Base-by-base conservation (phyloP, 2,888 invertebrate species). In the Ectropis crepuscularia region DNA sequence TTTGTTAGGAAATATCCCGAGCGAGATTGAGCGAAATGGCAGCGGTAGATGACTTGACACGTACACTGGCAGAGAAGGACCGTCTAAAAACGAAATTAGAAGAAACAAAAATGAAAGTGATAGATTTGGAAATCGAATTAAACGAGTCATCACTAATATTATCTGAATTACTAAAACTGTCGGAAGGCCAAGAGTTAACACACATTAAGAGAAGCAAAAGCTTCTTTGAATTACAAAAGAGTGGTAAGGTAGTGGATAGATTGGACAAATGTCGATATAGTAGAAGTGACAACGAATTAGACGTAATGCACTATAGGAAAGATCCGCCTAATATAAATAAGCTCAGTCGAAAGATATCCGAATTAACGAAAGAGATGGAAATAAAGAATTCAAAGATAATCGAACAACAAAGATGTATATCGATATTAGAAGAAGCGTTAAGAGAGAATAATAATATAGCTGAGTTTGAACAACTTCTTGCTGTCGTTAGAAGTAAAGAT, bases 171-270 rank as follows among this genome's bases (percentile, higher is more conserved):
- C 77, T 91, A 49, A 93, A 92, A 75, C 88, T 93, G 83, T 87
- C 92, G 28, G 87, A 90, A 69, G 83, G 88, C 63, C 82, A 83
- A 73, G 87, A 89, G 60, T 74, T 88, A 43, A 79, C 75, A 62
- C 80, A 80, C 59, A 86, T 92, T 64, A 90, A 90, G 74, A 86
- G 89, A 63, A 89, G 90, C 69, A 89, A 84, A 78, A 92, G 90
- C 77, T 90, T 88, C 79, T 90, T 90, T 72, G 92, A 92, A 75
- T 78, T 92, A 69, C 93, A 93, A 82, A 93, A 94, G 83, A 94
- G 92, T 88, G 93, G 93, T 92, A 94, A 93, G 92, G 93, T 93
- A 90, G 93, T 90, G 82, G 92, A 92, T 89, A 93, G 94, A 87
- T 87, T 93, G 74, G 93, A 92, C 80, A 93, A 90, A 83, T 86